Percentiles rank a stretch among this genome's conserved stretches.
Evolutionary conservation across 2,113 vertebrate species (phyloP).

Genomic region (Steatornis caripensis): DNA sequence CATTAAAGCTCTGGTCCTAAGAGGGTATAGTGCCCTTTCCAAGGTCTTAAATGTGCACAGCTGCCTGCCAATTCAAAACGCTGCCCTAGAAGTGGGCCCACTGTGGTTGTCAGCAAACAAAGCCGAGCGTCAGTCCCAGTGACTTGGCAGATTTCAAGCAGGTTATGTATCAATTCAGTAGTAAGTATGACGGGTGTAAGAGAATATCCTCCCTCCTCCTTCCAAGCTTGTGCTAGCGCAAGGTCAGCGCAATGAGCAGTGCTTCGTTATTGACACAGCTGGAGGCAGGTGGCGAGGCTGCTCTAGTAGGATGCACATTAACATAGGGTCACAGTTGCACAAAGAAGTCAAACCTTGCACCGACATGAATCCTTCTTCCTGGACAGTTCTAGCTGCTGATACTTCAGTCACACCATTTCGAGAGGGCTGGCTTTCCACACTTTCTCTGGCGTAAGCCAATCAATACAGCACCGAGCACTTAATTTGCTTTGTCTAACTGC

Average conservation of each 20-base stretch:
- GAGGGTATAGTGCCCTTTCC: not conserved
- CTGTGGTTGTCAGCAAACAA: not conserved
- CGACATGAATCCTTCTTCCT: not conserved
- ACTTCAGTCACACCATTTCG: not conserved
- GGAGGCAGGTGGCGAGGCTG: not conserved
- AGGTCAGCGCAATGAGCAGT: not conserved
- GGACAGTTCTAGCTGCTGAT: not conserved
- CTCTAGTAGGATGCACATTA: not conserved
- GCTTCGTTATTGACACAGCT: not conserved
- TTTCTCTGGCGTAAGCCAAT: slow-evolving; percentile 39
- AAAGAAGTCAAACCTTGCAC: not conserved
- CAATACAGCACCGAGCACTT: slow-evolving; percentile 10
- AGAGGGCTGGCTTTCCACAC: not conserved
- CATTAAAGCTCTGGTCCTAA: not conserved
- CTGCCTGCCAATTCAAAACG: not conserved
- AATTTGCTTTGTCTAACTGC: slow-evolving; percentile 38
- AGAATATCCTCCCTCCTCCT: not conserved
- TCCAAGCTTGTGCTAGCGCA: not conserved
- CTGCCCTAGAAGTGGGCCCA: not conserved
- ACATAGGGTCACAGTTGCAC: not conserved
- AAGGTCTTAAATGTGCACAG: not conserved
- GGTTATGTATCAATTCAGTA: not conserved
- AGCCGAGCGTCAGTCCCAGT: not conserved
- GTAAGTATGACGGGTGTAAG: not conserved
- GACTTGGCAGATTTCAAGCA: not conserved